Conservation (phyloP, 2,113 vertebrate genomes). For the Atrichornis clamosus region DNA sequence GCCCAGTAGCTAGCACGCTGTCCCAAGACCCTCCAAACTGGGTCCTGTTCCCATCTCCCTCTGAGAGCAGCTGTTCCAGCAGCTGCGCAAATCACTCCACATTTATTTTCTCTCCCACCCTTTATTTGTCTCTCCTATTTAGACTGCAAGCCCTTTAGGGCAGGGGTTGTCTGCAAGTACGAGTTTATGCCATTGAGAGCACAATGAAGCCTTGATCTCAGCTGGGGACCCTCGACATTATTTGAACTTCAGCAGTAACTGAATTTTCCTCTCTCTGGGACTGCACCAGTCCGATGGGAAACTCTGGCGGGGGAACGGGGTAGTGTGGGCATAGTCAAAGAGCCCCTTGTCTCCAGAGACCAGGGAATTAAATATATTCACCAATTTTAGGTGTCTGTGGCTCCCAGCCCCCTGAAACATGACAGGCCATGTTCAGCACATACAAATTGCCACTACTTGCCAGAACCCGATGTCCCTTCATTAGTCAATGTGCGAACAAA, state of each 20-base stretch:
- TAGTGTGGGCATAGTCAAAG: background rate
- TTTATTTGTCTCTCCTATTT: slow-evolving; percentile 32
- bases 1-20: background rate
- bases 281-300: background rate
- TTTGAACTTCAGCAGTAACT: background rate
- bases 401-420: background rate
- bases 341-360: background rate
- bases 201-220: slow-evolving; percentile 49
- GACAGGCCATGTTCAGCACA: background rate
- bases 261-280: background rate
- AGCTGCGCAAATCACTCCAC: slow-evolving; percentile 12
- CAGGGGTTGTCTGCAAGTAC: background rate
- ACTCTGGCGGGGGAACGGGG: fast-evolving
- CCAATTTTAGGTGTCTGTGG: fast-evolving
- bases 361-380: background rate
- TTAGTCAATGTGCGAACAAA: background rate
- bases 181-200: background rate
- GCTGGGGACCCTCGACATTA: background rate
- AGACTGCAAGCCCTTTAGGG: background rate
- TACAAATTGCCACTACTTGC: background rate
- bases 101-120: slow-evolving; percentile 23
- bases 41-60: background rate
- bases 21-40: background rate
- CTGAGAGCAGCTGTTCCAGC: slow-evolving; percentile 26
- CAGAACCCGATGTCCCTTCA: background rate